phyloP scores from a whole-genome alignment of 1,140 invertebrate genomes.

The Hyles euphorbiae region DNA sequence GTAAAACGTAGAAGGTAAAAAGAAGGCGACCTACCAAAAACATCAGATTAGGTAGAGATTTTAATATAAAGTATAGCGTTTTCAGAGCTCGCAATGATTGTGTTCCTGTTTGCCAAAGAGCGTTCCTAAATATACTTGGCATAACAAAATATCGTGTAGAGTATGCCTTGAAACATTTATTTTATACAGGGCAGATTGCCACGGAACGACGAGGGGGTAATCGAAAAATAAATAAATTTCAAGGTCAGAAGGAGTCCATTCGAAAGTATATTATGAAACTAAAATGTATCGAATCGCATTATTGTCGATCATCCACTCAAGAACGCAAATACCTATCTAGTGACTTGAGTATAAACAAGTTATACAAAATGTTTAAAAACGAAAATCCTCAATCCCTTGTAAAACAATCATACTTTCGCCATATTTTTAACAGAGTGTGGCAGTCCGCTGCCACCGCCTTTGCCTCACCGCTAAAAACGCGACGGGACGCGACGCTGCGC shows the following conservation, averaged over 20 bases:
- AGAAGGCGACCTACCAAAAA: conserved; percentile 20
- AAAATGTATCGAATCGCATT: conserved; percentile 26
- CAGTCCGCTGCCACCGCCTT: too few relatives aligned
- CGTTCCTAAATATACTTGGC: conserved; percentile 24
- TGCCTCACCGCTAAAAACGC: too few relatives aligned
- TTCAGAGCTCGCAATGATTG: conserved; percentile 23
- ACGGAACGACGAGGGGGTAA: conserved; percentile 19
- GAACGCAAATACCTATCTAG: conserved; percentile 22
- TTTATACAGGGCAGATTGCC: conserved; percentile 20
- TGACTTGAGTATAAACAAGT: conserved; percentile 25
- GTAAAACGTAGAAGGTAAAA: conserved; percentile 19
- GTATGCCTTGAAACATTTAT: conserved; percentile 9
- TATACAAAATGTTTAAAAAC: conserved; percentile 21
- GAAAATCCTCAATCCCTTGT: conserved; percentile 12
- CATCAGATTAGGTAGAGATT: conserved; percentile 21
- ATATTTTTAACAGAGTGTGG: conserved; percentile 1
- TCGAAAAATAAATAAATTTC: conserved; percentile 26
- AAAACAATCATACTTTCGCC: conserved; percentile 3
- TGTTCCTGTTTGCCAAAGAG: conserved; percentile 23
- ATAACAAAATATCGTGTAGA: conserved; percentile 23
- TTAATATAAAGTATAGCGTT: conserved; percentile 22
- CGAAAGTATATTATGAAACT: conserved; percentile 22
- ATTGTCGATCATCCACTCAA: conserved; percentile 23
- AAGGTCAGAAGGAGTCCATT: conserved; percentile 25
- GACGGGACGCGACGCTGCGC: too few relatives aligned